Base-by-base conservation (phyloP, 1,140 invertebrate species). In the Leptopilina boulardi region DNA sequence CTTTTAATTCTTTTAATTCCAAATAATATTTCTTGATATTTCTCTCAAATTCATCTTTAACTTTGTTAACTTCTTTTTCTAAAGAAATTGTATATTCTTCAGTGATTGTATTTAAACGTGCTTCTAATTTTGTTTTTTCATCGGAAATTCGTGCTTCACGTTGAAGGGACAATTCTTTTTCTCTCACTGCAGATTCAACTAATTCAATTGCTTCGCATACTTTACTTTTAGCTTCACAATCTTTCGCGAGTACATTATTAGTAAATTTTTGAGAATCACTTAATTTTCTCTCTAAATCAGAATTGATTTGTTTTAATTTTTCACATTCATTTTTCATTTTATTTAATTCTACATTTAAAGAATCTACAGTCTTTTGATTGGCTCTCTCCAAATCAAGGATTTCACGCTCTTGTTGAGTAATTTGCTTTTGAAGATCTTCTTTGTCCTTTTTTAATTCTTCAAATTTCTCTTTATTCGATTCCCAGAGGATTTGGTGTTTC, bases 171-270 rank as follows among this genome's bases (percentile, higher is more conserved):
- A 91, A 78, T 71, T 91, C 88, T 74, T 92, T 92, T 66, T 93
- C 93, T 19, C 76, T 84, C 2, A 91, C 83, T 0, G 91, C 91
- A 6, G 88, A 83, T 79, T 93, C 93, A 44, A 92, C 90, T 0
- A 93, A 77, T 19, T 86, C 84, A 19, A 93, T 82, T 6, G 92
- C 91, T 81, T 93, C 93, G 0, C 86, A 84, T 71, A 92, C 88
- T 80, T 92, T 91, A 34, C 34, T 75, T 73, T 88, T 86, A 1
- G 87, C 84, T 80, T 89, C 88, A 23, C 83, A 77, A 47, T 90
- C 85, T 41, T 87, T 89, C 3, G 79, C 80, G 5, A 84, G 38
- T 34, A 88, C 11, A 74, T 56, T 81, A 6, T 79, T 70, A 13
- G 79, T 76, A 26, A 83, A 75, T 74, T 34, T 83, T 70, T 83